Conservation (phyloP, 1,140 invertebrate genomes). For the Brachionus manjavacas region DNA sequence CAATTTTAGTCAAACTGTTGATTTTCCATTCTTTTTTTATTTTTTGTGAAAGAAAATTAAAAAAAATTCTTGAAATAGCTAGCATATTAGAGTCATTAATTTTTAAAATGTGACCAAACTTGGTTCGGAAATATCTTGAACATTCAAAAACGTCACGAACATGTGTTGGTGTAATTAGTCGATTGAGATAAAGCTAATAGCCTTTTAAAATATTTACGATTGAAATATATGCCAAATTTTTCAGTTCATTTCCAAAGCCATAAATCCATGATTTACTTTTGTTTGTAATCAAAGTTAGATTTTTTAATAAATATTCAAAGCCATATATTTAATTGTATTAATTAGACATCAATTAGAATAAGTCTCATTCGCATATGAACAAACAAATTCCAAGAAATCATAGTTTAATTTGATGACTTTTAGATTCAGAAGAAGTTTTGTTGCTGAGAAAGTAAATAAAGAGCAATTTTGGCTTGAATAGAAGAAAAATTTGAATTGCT, state of each 20-base stretch:
- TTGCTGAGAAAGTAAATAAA: not conserved
- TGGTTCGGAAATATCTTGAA: not conserved
- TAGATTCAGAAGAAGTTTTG: not conserved
- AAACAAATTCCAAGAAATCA: not conserved
- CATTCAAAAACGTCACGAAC: not conserved
- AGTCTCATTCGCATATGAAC: not conserved
- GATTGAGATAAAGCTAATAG: not conserved
- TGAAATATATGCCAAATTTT: not conserved
- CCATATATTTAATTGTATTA: slow-evolving; percentile 1
- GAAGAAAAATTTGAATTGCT: not conserved
- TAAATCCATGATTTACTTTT: not conserved
- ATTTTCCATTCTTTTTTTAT: no score
- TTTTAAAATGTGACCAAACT: not conserved
- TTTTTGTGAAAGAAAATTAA: no score
- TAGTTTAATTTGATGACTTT: not conserved
- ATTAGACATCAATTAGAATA: not conserved
- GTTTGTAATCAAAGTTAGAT: not conserved
- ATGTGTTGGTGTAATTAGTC: not conserved
- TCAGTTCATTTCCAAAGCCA: not conserved
- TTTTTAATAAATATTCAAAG: not conserved
- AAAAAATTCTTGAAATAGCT: not conserved
- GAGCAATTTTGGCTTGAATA: not conserved
- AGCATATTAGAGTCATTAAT: not conserved
- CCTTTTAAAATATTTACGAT: not conserved
- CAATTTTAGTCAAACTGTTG: no score